A percentile compares a stretch with the other conserved stretches of the same genome.
Conservation (phyloP, 2,113 vertebrate species). For the Melanocharis versteri region DNA sequence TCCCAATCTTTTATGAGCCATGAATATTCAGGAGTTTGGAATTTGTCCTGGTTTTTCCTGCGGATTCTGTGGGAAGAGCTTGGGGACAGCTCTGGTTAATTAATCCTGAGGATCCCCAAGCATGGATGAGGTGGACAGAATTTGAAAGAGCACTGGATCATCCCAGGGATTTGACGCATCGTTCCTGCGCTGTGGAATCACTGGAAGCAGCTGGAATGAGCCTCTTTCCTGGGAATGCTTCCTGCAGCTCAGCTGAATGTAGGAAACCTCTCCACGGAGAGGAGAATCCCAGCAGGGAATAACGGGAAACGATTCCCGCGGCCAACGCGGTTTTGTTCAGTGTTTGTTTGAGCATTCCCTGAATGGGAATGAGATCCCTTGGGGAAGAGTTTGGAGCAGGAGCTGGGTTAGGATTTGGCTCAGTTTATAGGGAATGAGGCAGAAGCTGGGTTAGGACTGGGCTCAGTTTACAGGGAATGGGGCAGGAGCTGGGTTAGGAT, state of each 20-base stretch:
- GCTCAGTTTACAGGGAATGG: neutral
- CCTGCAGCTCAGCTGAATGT: neutral
- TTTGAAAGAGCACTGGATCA: neutral
- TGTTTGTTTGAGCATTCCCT: neutral
- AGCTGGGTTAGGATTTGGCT: neutral
- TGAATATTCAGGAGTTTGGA: neutral
- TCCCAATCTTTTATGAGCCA: neutral
- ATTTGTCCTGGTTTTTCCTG: neutral
- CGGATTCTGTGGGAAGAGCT: neutral
- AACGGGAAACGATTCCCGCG: accelerated
- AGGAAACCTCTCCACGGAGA: neutral
- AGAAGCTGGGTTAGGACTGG: neutral
- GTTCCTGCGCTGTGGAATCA: accelerated
- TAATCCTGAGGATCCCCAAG: neutral
- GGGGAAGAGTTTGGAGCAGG: neutral
- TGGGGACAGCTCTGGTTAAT: neutral
- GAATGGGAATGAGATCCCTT: neutral
- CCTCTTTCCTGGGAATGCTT: neutral
- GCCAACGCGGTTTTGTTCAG: neutral
- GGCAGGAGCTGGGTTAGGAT: neutral
- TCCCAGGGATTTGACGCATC: neutral
- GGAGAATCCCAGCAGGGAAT: neutral
- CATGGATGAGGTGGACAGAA: accelerated
- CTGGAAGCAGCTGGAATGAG: neutral
- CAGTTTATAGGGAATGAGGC: neutral